Evolutionary conservation across 2,888 invertebrate genomes (phyloP), one percentile per base, ranked within the genome.

Genomic region (Drosophila cognata): DNA sequence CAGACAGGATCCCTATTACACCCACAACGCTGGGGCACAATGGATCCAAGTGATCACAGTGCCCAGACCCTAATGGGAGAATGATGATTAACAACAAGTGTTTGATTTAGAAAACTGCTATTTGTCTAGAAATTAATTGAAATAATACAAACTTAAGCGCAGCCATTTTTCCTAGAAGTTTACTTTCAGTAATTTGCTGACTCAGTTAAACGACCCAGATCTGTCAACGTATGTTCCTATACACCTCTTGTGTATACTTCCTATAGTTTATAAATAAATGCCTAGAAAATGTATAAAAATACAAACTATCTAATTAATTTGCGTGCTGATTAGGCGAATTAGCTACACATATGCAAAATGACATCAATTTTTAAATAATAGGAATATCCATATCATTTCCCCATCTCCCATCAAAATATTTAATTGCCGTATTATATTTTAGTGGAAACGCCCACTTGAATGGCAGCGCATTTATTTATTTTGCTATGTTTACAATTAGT

Each of bases 61-160:
- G 38, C 29, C 4, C 18, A n/a, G 11, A n/a, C n/a, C 31, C 0
- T 7, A 2, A 43, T 21, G 43, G 21, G 4, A 35, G 11, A 8
- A 31, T 18, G n/a, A 61, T 83, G 83, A 84, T 70, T 83, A 87
- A 83, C 62, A 72, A 41, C 65, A 65, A 67, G 64, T 72, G 75
- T 46, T 55, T 60, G 55, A 51, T 58, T 48, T n/a, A 10, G 48
- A 36, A 13, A 21, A 16, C 3, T 43, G 21, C 4, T 50, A 56
- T 74, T 84, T 79, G 64, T 52, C 56, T 68, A 52, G 56, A 50
- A 71, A 43, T 66, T 66, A 55, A 53, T 38, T 18, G 60, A 41
- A 52, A 35, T n/a, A 28, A 18, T 2, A n/a, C 16, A 10, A 28
- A 46, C 5, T 50, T 21, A 41, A 46, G 13, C 43, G 43, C 43